These are phyloP conservation scores for Polymixis flavicincta DNA, from an alignment of 2,888 invertebrate species.

Conservation along the genomic window DNA sequence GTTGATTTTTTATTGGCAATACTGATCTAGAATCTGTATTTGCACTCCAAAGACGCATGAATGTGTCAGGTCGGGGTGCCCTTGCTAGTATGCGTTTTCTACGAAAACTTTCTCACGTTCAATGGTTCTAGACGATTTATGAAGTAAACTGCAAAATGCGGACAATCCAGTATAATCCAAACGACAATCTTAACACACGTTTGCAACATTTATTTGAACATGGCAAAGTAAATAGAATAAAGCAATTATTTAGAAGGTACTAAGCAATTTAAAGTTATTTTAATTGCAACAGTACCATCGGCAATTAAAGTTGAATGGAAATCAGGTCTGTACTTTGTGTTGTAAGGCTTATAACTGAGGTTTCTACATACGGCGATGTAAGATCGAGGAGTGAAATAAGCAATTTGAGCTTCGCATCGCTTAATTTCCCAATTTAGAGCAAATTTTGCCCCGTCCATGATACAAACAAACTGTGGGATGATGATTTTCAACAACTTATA, in stretches of 20 bases:
- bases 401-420: not conserved
- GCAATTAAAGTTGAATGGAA: conserved; percentile 56
- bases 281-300: conserved; percentile 46
- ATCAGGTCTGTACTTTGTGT: conserved; percentile 38
- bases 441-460: no score
- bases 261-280: conserved; percentile 47
- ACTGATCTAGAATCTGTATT: not conserved
- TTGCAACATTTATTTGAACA: conserved; percentile 18
- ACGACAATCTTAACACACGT: conserved; percentile 3
- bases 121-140: not conserved
- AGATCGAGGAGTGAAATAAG: not conserved
- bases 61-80: no score
- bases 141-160: not conserved
- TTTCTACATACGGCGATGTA: conserved; percentile 21
- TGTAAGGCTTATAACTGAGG: conserved; percentile 38
- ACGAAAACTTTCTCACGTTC: not conserved
- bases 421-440: not conserved
- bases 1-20: no score
- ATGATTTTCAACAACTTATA: not conserved
- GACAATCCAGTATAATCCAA: not conserved
- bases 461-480: no score
- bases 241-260: conserved; percentile 27
- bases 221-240: conserved; percentile 20
- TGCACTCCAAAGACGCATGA: not conserved
- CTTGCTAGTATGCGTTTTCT: not conserved